Conservation (phyloP, 2,113 vertebrate species). For the Psettodes erumei region DNA sequence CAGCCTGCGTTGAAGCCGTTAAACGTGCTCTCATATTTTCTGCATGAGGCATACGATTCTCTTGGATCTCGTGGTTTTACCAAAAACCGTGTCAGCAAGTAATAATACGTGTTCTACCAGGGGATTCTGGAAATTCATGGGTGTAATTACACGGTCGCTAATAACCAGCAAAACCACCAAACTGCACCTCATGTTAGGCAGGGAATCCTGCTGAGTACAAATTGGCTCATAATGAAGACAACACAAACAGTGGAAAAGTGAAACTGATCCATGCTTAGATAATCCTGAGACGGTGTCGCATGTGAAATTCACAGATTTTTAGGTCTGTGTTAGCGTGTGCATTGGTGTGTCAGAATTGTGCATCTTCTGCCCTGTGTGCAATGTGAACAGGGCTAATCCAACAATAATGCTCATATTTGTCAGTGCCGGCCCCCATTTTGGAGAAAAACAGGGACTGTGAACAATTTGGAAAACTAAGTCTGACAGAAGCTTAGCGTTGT, state of each 20-base stretch:
- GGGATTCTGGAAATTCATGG: constrained; percentile 72
- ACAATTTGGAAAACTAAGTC: constrained; percentile 29
- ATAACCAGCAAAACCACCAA: constrained; percentile 67
- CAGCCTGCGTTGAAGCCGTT: constrained; percentile 40
- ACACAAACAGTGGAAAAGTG: constrained; percentile 54
- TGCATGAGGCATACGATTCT: constrained; percentile 54
- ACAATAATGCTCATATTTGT: constrained; percentile 15
- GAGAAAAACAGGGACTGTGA: constrained; percentile 13
- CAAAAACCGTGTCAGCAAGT: constrained; percentile 76
- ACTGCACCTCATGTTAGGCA: constrained; percentile 44
- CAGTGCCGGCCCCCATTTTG: constrained; percentile 9
- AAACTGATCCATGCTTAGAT: constrained; percentile 17
- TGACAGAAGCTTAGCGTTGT: constrained; percentile 46
- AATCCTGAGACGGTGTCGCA: constrained; percentile 6
- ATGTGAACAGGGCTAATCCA: constrained; percentile 13
- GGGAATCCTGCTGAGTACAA: constrained; percentile 58
- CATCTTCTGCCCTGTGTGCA: constrained; percentile 18
- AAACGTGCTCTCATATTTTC: constrained; percentile 65
- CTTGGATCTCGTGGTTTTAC: constrained; percentile 59
- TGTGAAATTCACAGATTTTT: not conserved
- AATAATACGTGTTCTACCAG: constrained; percentile 71
- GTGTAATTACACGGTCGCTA: constrained; percentile 74
- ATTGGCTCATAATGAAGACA: constrained; percentile 45
- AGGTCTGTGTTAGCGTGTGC: constrained; percentile 2
- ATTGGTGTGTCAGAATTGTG: constrained; percentile 8